phyloP scores from a whole-genome alignment of 2,888 invertebrate species.

The Drosophila mayaguana region DNA sequence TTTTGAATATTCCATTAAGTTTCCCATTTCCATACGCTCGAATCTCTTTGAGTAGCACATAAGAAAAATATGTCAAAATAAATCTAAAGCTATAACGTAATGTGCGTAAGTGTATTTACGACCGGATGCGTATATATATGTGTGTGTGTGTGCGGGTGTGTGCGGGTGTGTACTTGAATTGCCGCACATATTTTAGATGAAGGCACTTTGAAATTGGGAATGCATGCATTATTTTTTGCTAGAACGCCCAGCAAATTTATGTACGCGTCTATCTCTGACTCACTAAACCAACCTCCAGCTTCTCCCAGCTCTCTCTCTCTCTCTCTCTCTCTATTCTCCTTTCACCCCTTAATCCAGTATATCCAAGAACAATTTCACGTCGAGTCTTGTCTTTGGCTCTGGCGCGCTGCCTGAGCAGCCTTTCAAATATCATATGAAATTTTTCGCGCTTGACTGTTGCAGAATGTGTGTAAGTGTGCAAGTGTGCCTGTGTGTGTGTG shows the following conservation, averaged over 20 bases:
- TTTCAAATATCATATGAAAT: slow-evolving; percentile 71
- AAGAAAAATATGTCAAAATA: slow-evolving; percentile 28
- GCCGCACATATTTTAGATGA: slow-evolving; percentile 70
- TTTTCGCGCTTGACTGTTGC: slow-evolving; percentile 60
- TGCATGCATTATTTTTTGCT: slow-evolving; percentile 64
- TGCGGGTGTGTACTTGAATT: slow-evolving; percentile 42
- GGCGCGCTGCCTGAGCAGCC: slow-evolving; percentile 36
- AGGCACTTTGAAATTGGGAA: slow-evolving; percentile 70
- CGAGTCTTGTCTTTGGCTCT: slow-evolving; percentile 37
- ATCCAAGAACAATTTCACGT: not conserved
- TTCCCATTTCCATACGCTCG: slow-evolving; percentile 41
- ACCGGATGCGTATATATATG: not conserved
- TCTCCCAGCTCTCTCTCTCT: not conserved
- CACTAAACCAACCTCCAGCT: slow-evolving; percentile 27
- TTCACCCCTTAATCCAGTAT: not conserved
- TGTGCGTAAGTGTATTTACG: slow-evolving; percentile 41
- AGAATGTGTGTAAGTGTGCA: slow-evolving; percentile 20
- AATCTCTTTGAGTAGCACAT: slow-evolving; percentile 24
- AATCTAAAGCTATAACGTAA: slow-evolving; percentile 45
- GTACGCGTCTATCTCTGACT: slow-evolving; percentile 45
- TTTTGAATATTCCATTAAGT: slow-evolving; percentile 32
- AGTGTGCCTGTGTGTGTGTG: slow-evolving; percentile 24
- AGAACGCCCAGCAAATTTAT: slow-evolving; percentile 67
- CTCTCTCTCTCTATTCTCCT: not conserved
- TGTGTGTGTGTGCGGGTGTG: slow-evolving; percentile 14